A percentile compares a stretch with the other conserved stretches of the same genome.
phyloP scores from a whole-genome alignment of 1,140 invertebrate species.

The Coptotermes formosanus region DNA sequence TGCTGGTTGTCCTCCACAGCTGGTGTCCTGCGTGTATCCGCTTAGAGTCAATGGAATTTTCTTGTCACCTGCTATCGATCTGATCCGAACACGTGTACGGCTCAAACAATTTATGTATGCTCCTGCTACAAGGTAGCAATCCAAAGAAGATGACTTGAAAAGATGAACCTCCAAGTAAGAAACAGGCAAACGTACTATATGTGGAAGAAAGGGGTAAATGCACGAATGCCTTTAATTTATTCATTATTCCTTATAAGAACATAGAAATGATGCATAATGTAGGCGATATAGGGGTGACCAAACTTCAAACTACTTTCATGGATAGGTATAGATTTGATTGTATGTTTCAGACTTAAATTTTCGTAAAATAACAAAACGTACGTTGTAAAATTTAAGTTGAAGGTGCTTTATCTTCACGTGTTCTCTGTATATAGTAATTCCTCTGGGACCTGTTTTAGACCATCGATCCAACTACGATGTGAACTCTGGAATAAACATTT shows the following conservation, averaged over 20 bases:
- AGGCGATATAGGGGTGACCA: not conserved
- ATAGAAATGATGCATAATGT: not conserved
- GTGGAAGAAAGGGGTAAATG: not conserved
- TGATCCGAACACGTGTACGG: not conserved
- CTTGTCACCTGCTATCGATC: not conserved
- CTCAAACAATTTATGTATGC: not conserved
- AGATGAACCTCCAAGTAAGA: not conserved
- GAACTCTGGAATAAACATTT: too few relatives aligned
- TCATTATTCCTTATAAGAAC: not conserved
- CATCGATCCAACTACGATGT: too few relatives aligned
- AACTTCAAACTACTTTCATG: too few relatives aligned
- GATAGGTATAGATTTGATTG: too few relatives aligned
- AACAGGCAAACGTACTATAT: not conserved
- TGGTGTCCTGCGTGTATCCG: not conserved
- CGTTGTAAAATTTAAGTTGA: too few relatives aligned
- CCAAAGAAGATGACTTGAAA: slow-evolving; percentile 10
- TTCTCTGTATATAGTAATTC: too few relatives aligned
- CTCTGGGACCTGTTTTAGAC: too few relatives aligned
- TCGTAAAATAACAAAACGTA: too few relatives aligned
- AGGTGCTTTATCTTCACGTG: too few relatives aligned
- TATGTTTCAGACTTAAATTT: too few relatives aligned
- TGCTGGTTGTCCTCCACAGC: not conserved
- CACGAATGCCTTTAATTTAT: not conserved
- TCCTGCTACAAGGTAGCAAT: not conserved
- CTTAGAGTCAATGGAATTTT: not conserved